A percentile compares a stretch with the other conserved stretches of the same genome.
Conservation (phyloP, 2,888 invertebrate species). For the Cyclophora albipunctata region DNA sequence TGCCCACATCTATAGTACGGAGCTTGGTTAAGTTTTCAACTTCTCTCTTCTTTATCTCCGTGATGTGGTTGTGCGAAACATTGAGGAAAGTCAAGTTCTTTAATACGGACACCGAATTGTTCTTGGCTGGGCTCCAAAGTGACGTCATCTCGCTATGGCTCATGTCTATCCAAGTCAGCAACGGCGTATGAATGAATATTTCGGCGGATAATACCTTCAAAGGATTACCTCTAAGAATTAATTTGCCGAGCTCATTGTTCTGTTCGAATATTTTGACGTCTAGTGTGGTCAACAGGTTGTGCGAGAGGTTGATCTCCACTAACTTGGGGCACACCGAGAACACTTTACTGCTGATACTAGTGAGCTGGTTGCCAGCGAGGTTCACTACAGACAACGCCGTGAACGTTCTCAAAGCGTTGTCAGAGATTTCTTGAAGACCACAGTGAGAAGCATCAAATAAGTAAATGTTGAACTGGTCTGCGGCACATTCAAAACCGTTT, state of each 20-base stretch:
- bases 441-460: conserved; percentile 85
- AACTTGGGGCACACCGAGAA: conserved; percentile 76
- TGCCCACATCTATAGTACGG: conserved; percentile 76
- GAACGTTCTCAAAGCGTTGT: conserved; percentile 82
- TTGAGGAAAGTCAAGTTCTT: conserved; percentile 75
- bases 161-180: conserved; percentile 80
- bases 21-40: conserved; percentile 75
- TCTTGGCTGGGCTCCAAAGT: conserved; percentile 77
- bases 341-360: conserved; percentile 70
- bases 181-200: conserved; percentile 78
- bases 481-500: conserved; percentile 78
- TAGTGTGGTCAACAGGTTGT: conserved; percentile 79
- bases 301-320: conserved; percentile 81
- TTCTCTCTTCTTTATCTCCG: conserved; percentile 74
- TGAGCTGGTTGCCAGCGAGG: conserved; percentile 80
- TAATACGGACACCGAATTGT: conserved; percentile 58
- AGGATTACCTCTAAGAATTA: conserved; percentile 84
- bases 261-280: conserved; percentile 79
- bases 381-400: conserved; percentile 80
- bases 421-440: conserved; percentile 77
- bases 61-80: conserved; percentile 76
- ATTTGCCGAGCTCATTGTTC: conserved; percentile 78
- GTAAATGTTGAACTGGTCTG: conserved; percentile 78
- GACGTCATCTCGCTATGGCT: conserved; percentile 80
- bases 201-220: conserved; percentile 79